phyloP scores from a whole-genome alignment of 2,113 vertebrate species.

The Hiodon tergisus region DNA sequence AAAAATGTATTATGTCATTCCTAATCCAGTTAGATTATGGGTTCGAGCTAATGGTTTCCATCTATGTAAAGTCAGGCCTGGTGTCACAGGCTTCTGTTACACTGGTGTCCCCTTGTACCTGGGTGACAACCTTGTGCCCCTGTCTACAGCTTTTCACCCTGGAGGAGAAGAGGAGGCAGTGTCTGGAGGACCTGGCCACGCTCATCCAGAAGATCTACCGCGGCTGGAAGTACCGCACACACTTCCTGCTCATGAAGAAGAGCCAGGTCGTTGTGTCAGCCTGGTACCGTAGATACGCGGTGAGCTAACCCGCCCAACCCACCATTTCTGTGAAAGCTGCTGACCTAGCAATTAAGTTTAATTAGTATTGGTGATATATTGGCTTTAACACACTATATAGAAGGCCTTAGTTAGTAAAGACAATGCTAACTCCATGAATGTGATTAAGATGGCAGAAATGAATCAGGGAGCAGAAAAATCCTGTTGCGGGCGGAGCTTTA shows the following conservation, averaged over 20 bases:
- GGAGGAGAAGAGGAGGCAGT: conserved; percentile 82
- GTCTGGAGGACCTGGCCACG: conserved; percentile 84
- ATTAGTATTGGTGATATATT: no score
- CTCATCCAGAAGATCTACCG: conserved; percentile 96
- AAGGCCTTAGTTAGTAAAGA: no score
- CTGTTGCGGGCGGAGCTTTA: no score
- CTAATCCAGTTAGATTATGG: not conserved
- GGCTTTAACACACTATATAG: no score
- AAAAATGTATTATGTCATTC: not conserved
- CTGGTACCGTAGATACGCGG: conserved; percentile 84
- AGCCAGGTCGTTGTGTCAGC: conserved; percentile 87
- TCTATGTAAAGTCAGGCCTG: not conserved
- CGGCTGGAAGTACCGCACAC: conserved; percentile 85
- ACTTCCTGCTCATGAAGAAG: conserved; percentile 82
- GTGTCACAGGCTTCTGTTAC: not conserved
- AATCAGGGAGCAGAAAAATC: no score
- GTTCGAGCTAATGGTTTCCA: not conserved
- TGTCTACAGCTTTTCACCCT: conserved; percentile 80
- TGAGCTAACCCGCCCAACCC: conserved; percentile 48
- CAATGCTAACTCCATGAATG: no score
- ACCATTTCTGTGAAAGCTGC: no score
- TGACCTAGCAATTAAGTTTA: no score
- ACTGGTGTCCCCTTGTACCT: not conserved
- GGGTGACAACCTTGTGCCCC: not conserved
- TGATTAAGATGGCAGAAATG: no score